Evolutionary conservation across 1,140 invertebrate genomes (phyloP), one percentile per base, ranked within the genome.

Genomic region (Brachionus rubens): DNA sequence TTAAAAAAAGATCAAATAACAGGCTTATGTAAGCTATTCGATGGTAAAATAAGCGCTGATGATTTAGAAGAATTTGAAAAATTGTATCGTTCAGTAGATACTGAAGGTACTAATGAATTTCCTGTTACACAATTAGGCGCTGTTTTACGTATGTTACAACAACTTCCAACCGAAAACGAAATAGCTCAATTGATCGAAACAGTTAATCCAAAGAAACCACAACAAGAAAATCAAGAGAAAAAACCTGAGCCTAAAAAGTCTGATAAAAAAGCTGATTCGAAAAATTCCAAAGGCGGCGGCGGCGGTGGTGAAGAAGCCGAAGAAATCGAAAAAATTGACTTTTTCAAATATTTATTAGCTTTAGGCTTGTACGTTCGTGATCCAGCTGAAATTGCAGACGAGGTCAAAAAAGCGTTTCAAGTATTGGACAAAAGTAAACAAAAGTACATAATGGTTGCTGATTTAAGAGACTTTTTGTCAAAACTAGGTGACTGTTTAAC

Each of bases 1-100:
- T 7, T 72, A 28, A 72, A 72, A 41, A 72, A 50, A 30, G 68
- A 72, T 28, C 68, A 72, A 33, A 72, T 72, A 12, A 12, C 30
- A 26, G 46, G 46, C 3, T n/a, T 72, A n/a, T 72, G 68, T 10
- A 72, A 72, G 26, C 19, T 48, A 24, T 54, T 72, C 10, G 68
- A 72, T 24, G 68, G 50, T 10, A 48, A 41, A 36, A 36, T 72
- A 41, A 50, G 30, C 12, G 16, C n/a, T 9, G 46, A 48, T 33
- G 46, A 72, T 6, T 14, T 72, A 26, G 68, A 72, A 24, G 68
- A 72, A 21, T 50, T 72, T 24, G 68, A 72, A n/a, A 72, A 72
- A 33, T n/a, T 50, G 28, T 72, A n/a, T 30, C 16, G 68, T 1
- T 24, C 68, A 0, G 43, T 72, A 19, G 43, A 50, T 46, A 40